Percentiles rank a stretch among this genome's conserved stretches.
Evolutionary conservation across 2,113 vertebrate species (phyloP).

Genomic region (Campylomormyrus numenius): DNA sequence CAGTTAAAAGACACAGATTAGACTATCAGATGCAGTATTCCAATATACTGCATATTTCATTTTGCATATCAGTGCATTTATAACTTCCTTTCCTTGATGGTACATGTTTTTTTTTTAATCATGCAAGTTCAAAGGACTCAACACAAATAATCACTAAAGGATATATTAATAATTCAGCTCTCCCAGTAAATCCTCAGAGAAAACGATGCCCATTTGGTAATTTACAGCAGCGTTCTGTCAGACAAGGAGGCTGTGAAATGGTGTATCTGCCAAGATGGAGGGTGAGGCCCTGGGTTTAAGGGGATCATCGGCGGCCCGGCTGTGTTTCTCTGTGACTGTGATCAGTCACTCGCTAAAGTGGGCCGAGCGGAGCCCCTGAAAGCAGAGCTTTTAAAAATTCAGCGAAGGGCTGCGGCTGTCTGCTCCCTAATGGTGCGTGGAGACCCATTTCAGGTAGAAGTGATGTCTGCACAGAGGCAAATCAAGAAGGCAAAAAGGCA

Average conservation of each 20-base stretch:
- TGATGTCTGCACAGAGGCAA: neutral
- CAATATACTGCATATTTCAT: neutral
- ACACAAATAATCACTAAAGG: neutral
- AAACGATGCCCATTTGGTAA: neutral
- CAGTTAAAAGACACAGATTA: neutral
- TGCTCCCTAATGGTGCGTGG: conserved; percentile 6
- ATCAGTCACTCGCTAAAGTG: conserved; percentile 7
- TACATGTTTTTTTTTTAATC: neutral
- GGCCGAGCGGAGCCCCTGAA: neutral
- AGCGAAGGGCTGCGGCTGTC: neutral
- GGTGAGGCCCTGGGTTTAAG: neutral
- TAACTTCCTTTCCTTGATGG: neutral
- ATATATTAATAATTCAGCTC: neutral
- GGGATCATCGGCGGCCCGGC: neutral
- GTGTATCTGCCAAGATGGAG: neutral
- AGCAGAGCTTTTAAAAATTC: conserved; percentile 2
- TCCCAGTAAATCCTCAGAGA: neutral
- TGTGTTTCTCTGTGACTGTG: neutral
- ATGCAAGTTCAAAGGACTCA: neutral
- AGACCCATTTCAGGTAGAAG: neutral
- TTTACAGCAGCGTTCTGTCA: neutral
- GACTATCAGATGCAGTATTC: neutral
- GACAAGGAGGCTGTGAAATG: neutral
- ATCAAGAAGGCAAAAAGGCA: neutral
- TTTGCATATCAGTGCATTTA: neutral